These are phyloP conservation scores for Chironomus tepperi DNA, from an alignment of 1,140 invertebrate genomes.

Conservation along the genomic window DNA sequence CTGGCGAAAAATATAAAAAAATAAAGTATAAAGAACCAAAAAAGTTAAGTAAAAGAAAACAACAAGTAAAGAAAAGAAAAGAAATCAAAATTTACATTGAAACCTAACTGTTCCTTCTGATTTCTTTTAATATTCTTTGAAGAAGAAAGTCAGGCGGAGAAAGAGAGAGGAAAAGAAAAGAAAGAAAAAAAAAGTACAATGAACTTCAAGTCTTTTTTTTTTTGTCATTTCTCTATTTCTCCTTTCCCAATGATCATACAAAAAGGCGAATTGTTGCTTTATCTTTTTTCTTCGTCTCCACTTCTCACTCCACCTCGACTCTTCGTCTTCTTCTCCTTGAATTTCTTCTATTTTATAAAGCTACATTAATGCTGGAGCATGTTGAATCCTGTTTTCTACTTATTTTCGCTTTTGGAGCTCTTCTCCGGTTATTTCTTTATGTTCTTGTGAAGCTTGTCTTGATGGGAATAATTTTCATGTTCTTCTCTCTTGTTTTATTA, in stretches of 20 bases:
- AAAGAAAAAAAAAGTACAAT: conserved; percentile 22
- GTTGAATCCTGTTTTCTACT: conserved; percentile 13
- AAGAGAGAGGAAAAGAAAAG: conserved; percentile 2
- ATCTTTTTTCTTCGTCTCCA: not conserved
- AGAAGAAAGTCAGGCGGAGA: not conserved
- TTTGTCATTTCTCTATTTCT: conserved; percentile 24
- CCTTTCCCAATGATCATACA: conserved; percentile 16
- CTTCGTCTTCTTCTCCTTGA: too few species aligned
- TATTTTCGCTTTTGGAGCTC: not conserved
- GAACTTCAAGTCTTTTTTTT: conserved; percentile 12
- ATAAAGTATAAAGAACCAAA: not conserved
- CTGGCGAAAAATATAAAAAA: not conserved
- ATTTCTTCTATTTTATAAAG: not conserved
- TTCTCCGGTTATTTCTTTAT: not conserved
- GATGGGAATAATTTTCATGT: too few species aligned
- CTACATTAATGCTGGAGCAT: not conserved
- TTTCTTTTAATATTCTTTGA: conserved; percentile 15
- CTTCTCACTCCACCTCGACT: not conserved
- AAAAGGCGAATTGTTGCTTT: conserved; percentile 7
- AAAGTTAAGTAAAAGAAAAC: not conserved
- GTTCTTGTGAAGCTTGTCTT: too few species aligned
- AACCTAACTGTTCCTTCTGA: conserved; percentile 5
- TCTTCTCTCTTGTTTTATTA: too few species aligned
- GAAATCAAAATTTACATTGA: conserved; percentile 5
- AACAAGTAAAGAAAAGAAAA: not conserved